Base-by-base conservation (phyloP, 2,888 invertebrate species). In the Corythucha ciliata region DNA sequence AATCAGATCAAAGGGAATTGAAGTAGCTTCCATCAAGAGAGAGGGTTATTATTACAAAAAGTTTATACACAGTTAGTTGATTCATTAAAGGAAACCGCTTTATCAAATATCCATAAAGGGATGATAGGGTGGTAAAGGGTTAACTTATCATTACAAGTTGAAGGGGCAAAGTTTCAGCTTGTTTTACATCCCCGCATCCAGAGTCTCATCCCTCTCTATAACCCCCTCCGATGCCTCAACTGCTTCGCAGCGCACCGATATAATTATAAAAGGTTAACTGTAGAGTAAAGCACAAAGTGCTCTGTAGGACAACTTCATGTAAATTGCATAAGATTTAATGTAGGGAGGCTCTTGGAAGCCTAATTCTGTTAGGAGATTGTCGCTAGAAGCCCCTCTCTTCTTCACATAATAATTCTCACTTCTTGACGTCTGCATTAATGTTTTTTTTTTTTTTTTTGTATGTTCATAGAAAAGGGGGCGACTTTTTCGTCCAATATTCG, bases 31-130 rank as follows among this genome's bases (percentile, higher is more conserved):
- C 32, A 34, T 39, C 29, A 33, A 56, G 49, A 49, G 45, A 52
- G 47, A 46, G n/a, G 49, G 52, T 47, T 50, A 44, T 48, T 55
- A 55, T 53, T 37, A 56, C 53, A 53, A 53, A 56, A 56, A 56
- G 53, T 56, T 56, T 53, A 53, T 53, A 50, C 42, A 50, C 53
- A 56, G 53, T 53, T 53, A 48, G 52, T 40, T 51, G 49, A 54
- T 49, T 57, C 47, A 49, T 52, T 54, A 54, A 57, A 54, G 52
- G 54, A 46, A 47, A 45, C 49, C 52, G 49, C 54, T 57, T 57
- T 57, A 57, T 57, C 57, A 57, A 57, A 57, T 57, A 57, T 57
- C 57, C 57, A 57, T 54, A 54, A 57, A 57, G 57, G 46, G 52
- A 51, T 52, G 54, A 54, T 51, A 29, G 47, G 52, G 34, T 32